Percentiles rank a stretch among this genome's conserved stretches.
These are phyloP conservation scores for Heliopora coerulea DNA, from an alignment of 92 coral and sea anemone genomes.

Conservation along the genomic window DNA sequence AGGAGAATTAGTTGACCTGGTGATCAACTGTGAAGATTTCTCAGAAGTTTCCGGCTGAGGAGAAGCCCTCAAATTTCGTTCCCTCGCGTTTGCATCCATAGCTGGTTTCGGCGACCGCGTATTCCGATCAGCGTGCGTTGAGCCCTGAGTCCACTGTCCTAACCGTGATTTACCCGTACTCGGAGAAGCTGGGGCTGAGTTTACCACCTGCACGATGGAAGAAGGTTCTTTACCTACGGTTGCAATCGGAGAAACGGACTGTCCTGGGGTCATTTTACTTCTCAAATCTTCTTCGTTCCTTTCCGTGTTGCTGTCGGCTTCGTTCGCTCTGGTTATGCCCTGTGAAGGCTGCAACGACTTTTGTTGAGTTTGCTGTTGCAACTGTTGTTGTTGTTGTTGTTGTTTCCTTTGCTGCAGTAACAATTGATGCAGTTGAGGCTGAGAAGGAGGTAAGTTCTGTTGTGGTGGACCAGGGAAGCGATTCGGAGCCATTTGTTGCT, in stretches of 20 bases:
- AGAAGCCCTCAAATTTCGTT: slow-evolving; percentile 31
- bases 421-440: slow-evolving; percentile 56
- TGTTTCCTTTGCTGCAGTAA: slow-evolving; percentile 57
- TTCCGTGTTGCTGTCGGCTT: slow-evolving; percentile 17
- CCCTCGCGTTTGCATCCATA: slow-evolving; percentile 17
- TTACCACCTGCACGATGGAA: slow-evolving; percentile 25
- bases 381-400: slow-evolving; percentile 49
- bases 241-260: slow-evolving; percentile 13
- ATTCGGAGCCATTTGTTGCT: slow-evolving; percentile 45
- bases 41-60: slow-evolving; percentile 30
- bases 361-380: slow-evolving; percentile 46
- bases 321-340: slow-evolving; percentile 50
- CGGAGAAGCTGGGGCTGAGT: slow-evolving; percentile 67
- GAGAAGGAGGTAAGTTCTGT: slow-evolving; percentile 42
- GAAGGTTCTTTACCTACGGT: slow-evolving; percentile 64
- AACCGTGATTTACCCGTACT: slow-evolving; percentile 73
- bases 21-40: slow-evolving; percentile 41
- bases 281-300: background rate
- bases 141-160: slow-evolving; percentile 91
- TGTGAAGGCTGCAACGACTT: slow-evolving; percentile 48
- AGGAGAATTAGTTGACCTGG: slow-evolving; percentile 58
- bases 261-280: background rate
- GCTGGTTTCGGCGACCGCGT: slow-evolving; percentile 24
- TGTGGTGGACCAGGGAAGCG: slow-evolving; percentile 54
- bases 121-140: slow-evolving; percentile 33